Base-by-base conservation (phyloP, 2,113 vertebrate genomes). In the Todiramphus chloris region DNA sequence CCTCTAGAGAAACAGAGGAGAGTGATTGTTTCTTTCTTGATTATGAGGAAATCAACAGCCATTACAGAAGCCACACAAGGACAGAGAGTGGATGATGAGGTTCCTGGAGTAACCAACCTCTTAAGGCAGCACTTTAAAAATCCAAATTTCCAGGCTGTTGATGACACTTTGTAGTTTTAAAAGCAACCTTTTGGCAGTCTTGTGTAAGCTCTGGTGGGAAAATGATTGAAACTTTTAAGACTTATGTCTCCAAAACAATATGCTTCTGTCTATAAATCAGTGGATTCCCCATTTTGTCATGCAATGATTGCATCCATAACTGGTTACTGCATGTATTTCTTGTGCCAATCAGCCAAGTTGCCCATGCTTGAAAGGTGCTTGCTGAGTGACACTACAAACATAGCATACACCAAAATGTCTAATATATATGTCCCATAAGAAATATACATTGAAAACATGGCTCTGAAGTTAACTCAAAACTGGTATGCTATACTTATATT, bases 261-360 rank as follows among this genome's bases (percentile, higher is more conserved):
- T n/a, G 25, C 4, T 69, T 56, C 17, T 63, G 24, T 20, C 37
- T 60, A 50, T 18, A 76, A 79, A 55, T 31, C 31, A 55, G 15
- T 1, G 0, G 13, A 60, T 60, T 86, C 7, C 5, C 9, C 41
- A 4, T 68, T 46, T 60, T 25, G 2, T 46, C 0, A 0, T 55
- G 8, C 35, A 37, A 39, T 12, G 18, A 56, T n/a, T 62, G 9
- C 50, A 51, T 20, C 55, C 23, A 11, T 39, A 50, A 31, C 11
- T 2, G 2, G 33, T 25, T 89, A 25, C 10, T 16, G 20, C 35
- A 31, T 1, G 0, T 3, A 9, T 51, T 80, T 80, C 43, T 44
- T 55, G 30, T 20, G 51, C 10, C 15, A 3, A 7, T 67, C 46
- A 63, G 51, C 6, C 25, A 73, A 56, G 67, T 6, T 77, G 13